Evolutionary conservation across 2,113 vertebrate genomes (phyloP).

Genomic region (Micromys minutus): DNA sequence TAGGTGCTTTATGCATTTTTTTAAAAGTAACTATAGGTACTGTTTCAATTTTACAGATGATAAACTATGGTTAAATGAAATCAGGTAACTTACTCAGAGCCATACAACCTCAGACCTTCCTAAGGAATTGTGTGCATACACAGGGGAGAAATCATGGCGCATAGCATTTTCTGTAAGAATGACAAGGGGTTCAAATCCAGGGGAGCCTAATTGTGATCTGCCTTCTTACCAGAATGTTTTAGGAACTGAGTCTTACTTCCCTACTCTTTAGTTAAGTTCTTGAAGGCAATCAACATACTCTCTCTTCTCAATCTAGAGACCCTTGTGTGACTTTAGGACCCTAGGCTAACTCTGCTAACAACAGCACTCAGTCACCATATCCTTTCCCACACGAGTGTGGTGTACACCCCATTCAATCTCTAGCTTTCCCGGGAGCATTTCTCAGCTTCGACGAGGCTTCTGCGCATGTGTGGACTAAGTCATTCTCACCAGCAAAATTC

Average conservation of each 20-base stretch:
- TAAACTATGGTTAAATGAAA: conserved; percentile 8
- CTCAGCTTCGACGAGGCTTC: not conserved
- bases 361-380: not conserved
- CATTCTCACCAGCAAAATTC: not conserved
- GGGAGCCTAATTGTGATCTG: not conserved
- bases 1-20: conserved; percentile 11
- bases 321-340: not conserved
- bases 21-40: conserved; percentile 1
- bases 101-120: not conserved
- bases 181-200: not conserved
- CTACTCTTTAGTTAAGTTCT: not conserved
- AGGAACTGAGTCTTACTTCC: not conserved
- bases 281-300: not conserved
- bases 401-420: rapidly evolving
- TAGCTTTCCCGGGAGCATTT: not conserved
- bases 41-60: conserved; percentile 35
- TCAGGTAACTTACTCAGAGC: not conserved
- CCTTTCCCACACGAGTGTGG: not conserved
- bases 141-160: not conserved
- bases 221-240: not conserved
- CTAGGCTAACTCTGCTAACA: not conserved
- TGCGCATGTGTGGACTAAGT: not conserved
- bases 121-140: not conserved
- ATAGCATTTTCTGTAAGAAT: not conserved
- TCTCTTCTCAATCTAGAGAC: not conserved